These are phyloP conservation scores for Cladorhizidae sp. DNA, from an alignment of 37 sponge, comb jelly and placozoan genomes.

Conservation along the genomic window DNA sequence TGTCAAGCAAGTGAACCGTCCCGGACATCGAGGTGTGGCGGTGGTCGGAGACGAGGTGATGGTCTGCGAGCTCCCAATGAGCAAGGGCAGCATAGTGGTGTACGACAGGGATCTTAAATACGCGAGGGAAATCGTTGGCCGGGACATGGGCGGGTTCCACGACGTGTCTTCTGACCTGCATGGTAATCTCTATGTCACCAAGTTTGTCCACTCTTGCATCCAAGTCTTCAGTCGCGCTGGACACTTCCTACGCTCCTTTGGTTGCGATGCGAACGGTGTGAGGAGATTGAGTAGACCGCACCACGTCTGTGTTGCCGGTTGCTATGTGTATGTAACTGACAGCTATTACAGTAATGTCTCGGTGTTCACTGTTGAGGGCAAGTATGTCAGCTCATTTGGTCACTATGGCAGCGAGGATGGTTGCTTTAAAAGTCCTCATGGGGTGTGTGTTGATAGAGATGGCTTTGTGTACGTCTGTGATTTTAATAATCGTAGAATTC, in stretches of 20 bases:
- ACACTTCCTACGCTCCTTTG: background rate
- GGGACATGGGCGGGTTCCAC: background rate
- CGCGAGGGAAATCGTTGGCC: background rate
- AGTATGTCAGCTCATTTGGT: too few species aligned
- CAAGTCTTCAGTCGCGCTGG: background rate
- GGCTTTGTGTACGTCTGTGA: too few species aligned
- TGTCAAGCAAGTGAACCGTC: too few species aligned
- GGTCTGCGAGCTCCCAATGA: background rate
- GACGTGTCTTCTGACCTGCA: background rate
- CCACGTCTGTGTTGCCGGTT: background rate
- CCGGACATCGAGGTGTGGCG: too few species aligned
- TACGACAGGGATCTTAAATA: background rate
- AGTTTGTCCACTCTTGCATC: background rate
- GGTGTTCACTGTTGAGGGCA: too few species aligned
- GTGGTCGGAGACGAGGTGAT: background rate
- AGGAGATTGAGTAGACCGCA: background rate
- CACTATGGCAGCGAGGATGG: too few species aligned
- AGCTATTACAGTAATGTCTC: too few species aligned
- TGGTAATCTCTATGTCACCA: too few species aligned
- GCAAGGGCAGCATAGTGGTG: background rate
- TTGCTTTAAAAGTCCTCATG: too few species aligned
- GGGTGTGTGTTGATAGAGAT: too few species aligned
- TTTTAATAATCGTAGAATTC: too few species aligned
- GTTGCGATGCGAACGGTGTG: background rate
- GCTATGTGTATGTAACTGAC: background rate